phyloP scores from a whole-genome alignment of 2,888 invertebrate species.

The Scrobipalpa atriplicella region DNA sequence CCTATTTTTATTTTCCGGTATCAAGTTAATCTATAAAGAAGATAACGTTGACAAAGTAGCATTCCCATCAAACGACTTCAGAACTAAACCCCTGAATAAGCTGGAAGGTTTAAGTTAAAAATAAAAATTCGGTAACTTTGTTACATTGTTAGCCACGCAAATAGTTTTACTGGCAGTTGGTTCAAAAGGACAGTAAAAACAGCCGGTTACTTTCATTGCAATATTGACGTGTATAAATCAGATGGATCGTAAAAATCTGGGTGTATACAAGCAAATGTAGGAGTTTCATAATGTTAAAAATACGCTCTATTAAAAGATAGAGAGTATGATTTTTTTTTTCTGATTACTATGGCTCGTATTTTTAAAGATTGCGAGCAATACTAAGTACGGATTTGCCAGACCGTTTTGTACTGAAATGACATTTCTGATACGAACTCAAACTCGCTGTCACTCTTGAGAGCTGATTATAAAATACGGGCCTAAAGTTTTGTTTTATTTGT shows the following conservation, averaged over 20 bases:
- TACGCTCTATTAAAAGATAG: too few relatives aligned
- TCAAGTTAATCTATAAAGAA: not conserved
- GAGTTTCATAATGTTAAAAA: too few relatives aligned
- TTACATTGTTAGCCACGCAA: constrained; percentile 21
- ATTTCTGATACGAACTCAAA: too few relatives aligned
- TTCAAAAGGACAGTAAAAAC: not conserved
- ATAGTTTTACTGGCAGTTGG: constrained; percentile 21
- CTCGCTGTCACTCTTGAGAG: too few relatives aligned
- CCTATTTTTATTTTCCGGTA: not conserved
- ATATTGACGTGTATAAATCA: not conserved
- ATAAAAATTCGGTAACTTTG: constrained; percentile 22
- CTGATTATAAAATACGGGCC: too few relatives aligned
- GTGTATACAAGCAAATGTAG: too few relatives aligned
- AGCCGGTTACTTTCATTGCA: not conserved
- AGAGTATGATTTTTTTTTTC: too few relatives aligned
- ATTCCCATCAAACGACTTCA: constrained; percentile 6
- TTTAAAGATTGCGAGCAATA: too few relatives aligned
- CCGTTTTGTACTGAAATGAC: too few relatives aligned
- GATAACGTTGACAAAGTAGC: constrained; percentile 16
- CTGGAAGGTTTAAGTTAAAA: constrained; percentile 15
- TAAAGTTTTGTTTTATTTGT: too few relatives aligned
- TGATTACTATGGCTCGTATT: too few relatives aligned
- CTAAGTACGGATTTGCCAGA: too few relatives aligned
- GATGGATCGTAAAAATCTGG: not conserved
- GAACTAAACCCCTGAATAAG: constrained; percentile 25